Evolutionary conservation across 2,888 invertebrate species (phyloP).

Genomic region (Ochropacha duplaris): DNA sequence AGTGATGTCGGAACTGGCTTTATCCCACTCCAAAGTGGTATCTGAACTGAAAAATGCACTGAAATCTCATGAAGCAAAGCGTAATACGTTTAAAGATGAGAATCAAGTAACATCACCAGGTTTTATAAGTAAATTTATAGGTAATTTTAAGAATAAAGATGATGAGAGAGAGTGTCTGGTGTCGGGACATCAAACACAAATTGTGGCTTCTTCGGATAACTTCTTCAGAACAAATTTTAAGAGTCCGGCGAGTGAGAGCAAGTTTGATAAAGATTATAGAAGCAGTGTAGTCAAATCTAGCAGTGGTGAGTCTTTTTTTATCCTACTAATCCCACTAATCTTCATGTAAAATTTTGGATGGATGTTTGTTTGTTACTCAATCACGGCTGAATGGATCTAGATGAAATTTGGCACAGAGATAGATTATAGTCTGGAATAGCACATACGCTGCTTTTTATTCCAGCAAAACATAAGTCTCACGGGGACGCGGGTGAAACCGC

Average conservation of each 20-base stretch:
- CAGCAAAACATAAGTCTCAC: no score
- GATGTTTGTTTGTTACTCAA: no score
- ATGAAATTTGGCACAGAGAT: no score
- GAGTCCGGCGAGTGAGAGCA: conserved; percentile 59
- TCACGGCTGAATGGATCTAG: no score
- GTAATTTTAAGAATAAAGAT: conserved; percentile 70
- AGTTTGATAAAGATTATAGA: conserved; percentile 68
- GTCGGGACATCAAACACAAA: conserved; percentile 53
- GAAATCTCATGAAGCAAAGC: conserved; percentile 67
- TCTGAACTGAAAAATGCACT: conserved; percentile 75
- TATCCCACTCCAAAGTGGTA: conserved; percentile 78
- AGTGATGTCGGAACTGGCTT: conserved; percentile 62
- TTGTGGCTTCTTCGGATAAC: conserved; percentile 76
- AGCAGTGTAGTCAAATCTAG: conserved; percentile 66
- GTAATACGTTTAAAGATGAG: conserved; percentile 56
- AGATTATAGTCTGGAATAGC: no score
- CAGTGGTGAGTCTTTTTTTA: conserved; percentile 59
- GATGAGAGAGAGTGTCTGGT: conserved; percentile 73
- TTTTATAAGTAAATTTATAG: conserved; percentile 75
- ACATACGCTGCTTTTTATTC: no score
- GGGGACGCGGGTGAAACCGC: no score
- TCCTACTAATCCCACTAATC: no score
- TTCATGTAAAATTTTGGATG: no score
- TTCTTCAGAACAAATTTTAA: conserved; percentile 76
- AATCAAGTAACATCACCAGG: conserved; percentile 63